Base-by-base conservation (phyloP, 2,888 invertebrate species). In the Strigamia crassipes region DNA sequence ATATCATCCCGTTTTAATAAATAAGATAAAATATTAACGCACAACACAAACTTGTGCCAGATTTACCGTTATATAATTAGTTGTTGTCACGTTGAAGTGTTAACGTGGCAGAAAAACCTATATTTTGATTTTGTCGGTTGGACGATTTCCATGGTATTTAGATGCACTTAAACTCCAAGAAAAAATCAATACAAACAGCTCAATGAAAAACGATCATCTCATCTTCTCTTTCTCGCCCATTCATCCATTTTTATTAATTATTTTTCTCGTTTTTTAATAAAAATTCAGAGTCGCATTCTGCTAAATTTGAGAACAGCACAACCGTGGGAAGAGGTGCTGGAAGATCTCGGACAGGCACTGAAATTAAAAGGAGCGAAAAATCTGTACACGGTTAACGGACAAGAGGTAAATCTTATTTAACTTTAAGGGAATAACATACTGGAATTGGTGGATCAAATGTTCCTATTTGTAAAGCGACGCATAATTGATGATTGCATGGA, bases 311-410 rank as follows among this genome's bases (percentile, higher is more conserved):
- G 95, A 84, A 97, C 97, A 21, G 93, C 94, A 41, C 96, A 97
- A 86, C 95, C 96, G 0, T 97, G 96, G 87, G 97, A 97, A 89
- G 96, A 97, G 87, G 95, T 97, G 42, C 90, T 97, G 82, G 94
- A 94, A 87, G 97, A 97, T 89, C 91, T 97, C 86, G 96, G 96
- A 78, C 94, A 95, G 89, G 95, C 96, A 78, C 90, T 97, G 84
- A 96, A 95, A 90, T 94, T 96, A 92, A 94, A 92, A 86, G 94
- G 95, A 83, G 95, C 95, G 84, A 94, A 94, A 88, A 91, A 94
- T 87, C 95, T 96, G 93, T 96, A 94, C 89, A 96, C 97, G 41
- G 94, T 95, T 78, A 93, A 93, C 46, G 95, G 96, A 46, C 96
- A 95, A 90, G 95, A 96, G 92, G 97, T 95, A 89, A 38, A 18